These are phyloP conservation scores for Hydrochoerus hydrochaeris DNA, from an alignment of 2,113 vertebrate genomes.

Conservation along the genomic window DNA sequence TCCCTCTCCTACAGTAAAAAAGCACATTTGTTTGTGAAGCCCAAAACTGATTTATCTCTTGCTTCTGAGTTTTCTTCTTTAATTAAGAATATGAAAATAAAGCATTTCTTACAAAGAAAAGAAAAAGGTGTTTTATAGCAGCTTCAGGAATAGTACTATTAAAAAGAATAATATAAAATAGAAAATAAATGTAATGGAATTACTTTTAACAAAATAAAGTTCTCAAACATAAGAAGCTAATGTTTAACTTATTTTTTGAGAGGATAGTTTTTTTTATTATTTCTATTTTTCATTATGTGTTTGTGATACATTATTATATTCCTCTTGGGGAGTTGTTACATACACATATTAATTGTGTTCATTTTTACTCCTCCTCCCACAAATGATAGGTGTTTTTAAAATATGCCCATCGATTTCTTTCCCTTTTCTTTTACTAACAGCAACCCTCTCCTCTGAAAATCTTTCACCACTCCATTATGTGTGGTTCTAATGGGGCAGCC, in stretches of 20 bases:
- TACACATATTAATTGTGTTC: background rate
- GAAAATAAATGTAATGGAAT: slow-evolving; percentile 38
- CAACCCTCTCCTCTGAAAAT: background rate
- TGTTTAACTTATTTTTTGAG: background rate
- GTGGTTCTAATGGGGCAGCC: background rate
- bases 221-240: background rate
- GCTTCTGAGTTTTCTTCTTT: slow-evolving; percentile 45
- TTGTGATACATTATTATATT: background rate
- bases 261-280: background rate
- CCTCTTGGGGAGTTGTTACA: background rate
- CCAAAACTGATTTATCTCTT: background rate
- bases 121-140: slow-evolving; percentile 12
- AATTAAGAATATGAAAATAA: slow-evolving; percentile 57
- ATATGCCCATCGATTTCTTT: background rate
- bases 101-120: background rate
- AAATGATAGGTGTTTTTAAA: background rate
- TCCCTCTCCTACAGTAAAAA: accelerated
- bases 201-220: slow-evolving; percentile 21
- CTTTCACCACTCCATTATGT: background rate
- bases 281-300: background rate
- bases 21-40: background rate
- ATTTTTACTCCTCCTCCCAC: background rate
- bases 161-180: slow-evolving; percentile 49
- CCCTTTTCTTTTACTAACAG: background rate
- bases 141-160: slow-evolving; percentile 26